These are phyloP conservation scores for Oscheius myriophilus DNA, from an alignment of 2,888 invertebrate species.

Conservation along the genomic window DNA sequence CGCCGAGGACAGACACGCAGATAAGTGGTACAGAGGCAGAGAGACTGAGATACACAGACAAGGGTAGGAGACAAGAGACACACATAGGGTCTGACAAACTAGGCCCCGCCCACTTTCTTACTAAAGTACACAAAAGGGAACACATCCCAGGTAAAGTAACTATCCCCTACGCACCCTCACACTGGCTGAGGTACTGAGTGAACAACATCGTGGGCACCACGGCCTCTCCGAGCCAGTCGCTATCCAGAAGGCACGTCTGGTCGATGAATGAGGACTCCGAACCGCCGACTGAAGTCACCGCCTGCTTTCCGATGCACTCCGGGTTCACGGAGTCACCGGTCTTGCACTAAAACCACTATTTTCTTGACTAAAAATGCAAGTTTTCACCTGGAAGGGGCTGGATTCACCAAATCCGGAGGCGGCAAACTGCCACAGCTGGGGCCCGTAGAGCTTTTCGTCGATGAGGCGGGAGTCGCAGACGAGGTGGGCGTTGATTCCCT, in stretches of 20 bases:
- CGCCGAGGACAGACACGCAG: too few species aligned
- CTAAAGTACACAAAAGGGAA: too few species aligned
- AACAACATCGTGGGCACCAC: slow-evolving; percentile 82
- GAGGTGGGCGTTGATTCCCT: slow-evolving; percentile 61
- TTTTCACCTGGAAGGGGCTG: slow-evolving; percentile 31
- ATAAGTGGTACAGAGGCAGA: too few species aligned
- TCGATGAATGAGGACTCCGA: slow-evolving; percentile 58
- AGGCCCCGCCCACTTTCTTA: too few species aligned
- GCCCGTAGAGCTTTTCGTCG: slow-evolving; percentile 33
- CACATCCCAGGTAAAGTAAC: too few species aligned
- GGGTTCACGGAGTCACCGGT: slow-evolving; percentile 16
- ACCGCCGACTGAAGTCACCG: slow-evolving; percentile 52
- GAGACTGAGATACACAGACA: too few species aligned
- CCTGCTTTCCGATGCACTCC: slow-evolving; percentile 34
- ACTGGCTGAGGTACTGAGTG: slow-evolving; percentile 85
- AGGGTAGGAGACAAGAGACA: too few species aligned
- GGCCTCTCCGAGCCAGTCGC: slow-evolving; percentile 77
- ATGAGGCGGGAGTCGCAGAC: slow-evolving; percentile 46
- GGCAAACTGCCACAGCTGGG: slow-evolving; percentile 44
- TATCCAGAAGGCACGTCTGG: slow-evolving; percentile 78
- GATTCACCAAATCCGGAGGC: slow-evolving; percentile 35
- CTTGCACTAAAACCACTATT: slow-evolving; percentile 10
- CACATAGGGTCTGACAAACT: too few species aligned
- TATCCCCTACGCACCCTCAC: slow-evolving; percentile 76
- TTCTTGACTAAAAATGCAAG: not conserved